Evolutionary conservation across 2,113 vertebrate species (phyloP).

Genomic region (Pluvialis apricaria): DNA sequence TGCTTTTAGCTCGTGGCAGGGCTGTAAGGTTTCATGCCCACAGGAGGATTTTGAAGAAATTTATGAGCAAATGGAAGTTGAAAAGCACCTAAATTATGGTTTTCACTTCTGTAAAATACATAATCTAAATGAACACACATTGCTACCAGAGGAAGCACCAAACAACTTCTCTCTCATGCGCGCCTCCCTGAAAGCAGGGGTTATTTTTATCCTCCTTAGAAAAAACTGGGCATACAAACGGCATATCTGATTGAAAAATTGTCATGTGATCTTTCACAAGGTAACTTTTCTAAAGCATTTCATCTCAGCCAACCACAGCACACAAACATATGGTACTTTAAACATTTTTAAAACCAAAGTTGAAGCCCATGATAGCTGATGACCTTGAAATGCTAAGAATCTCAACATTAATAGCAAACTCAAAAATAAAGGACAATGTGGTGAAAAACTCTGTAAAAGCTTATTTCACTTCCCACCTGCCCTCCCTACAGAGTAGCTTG

Average conservation of each 20-base stretch:
- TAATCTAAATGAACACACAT: conserved; percentile 58
- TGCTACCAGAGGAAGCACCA: conserved; percentile 43
- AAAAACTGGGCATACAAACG: background rate
- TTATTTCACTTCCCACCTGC: background rate
- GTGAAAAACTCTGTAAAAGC: background rate
- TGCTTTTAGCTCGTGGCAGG: conserved; percentile 12
- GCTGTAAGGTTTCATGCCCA: conserved; percentile 6
- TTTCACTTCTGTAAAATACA: conserved; percentile 63
- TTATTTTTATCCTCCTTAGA: conserved; percentile 44
- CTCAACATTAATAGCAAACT: background rate
- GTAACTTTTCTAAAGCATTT: background rate
- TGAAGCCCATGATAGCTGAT: background rate
- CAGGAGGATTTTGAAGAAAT: conserved; percentile 35
- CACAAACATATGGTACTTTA: background rate
- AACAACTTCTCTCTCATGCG: conserved; percentile 35
- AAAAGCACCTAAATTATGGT: conserved; percentile 53
- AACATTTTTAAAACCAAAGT: background rate
- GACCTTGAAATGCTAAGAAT: background rate
- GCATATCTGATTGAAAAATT: background rate
- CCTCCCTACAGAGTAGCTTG: background rate
- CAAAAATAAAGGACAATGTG: background rate
- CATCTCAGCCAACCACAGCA: background rate
- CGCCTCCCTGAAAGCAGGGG: background rate
- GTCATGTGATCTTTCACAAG: background rate
- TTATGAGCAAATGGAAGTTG: conserved; percentile 49